These are phyloP conservation scores for Lasioglossum malachurum DNA, from an alignment of 2,888 invertebrate genomes.

Conservation along the genomic window DNA sequence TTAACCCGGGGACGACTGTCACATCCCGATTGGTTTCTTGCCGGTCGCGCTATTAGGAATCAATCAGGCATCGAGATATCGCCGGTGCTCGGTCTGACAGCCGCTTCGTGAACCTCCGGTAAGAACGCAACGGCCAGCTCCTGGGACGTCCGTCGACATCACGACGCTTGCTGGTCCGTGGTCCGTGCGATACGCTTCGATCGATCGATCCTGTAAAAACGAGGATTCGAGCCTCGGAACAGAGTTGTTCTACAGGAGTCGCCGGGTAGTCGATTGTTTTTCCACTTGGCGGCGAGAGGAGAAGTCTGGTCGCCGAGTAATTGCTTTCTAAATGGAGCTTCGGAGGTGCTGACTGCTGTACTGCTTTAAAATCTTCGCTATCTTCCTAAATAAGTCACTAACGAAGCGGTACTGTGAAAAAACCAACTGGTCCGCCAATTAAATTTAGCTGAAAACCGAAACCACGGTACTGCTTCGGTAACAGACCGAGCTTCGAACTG, in stretches of 20 bases:
- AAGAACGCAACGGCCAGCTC: slow-evolving; percentile 46
- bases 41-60: slow-evolving; percentile 68
- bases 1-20: slow-evolving; percentile 65
- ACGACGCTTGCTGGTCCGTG: background rate
- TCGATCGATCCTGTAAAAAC: slow-evolving; percentile 23
- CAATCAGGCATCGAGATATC: slow-evolving; percentile 58
- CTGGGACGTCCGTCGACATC: slow-evolving; percentile 19
- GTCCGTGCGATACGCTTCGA: slow-evolving; percentile 33
- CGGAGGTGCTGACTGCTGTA: background rate
- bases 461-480: background rate
- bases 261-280: background rate
- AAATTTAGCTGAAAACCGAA: too few species aligned
- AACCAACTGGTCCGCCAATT: too few species aligned
- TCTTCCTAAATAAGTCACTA: background rate
- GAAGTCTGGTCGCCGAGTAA: background rate
- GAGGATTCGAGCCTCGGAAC: slow-evolving; percentile 27
- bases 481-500: background rate
- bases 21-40: slow-evolving; percentile 71
- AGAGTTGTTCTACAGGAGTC: slow-evolving; percentile 10
- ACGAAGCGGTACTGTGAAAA: background rate
- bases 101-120: slow-evolving; percentile 43
- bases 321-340: background rate
- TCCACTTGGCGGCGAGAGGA: background rate
- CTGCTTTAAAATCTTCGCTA: background rate
- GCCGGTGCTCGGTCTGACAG: slow-evolving; percentile 53